Percentiles rank a stretch among this genome's conserved stretches.
Conservation (phyloP, 2,888 invertebrate genomes). For the Aleiodes testaceus region DNA sequence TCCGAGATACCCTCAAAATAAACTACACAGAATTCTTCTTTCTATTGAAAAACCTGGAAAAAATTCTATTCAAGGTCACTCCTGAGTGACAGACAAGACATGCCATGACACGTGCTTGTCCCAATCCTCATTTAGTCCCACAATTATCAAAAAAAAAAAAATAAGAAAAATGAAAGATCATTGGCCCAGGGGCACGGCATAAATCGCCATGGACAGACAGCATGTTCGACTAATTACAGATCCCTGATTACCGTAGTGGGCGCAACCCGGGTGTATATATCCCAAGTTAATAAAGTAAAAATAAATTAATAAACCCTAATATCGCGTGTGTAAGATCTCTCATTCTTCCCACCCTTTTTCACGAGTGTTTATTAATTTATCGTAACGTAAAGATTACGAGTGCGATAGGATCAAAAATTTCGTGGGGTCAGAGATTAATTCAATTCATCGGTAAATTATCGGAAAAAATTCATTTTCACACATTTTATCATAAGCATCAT, state of each 20-base stretch:
- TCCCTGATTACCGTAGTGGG: constrained; percentile 68
- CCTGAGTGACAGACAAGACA: constrained; percentile 46
- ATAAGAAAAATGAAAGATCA: constrained; percentile 37
- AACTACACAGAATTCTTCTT: too few species aligned
- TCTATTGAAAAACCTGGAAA: too few species aligned
- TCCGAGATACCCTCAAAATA: too few species aligned
- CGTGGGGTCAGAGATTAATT: not conserved
- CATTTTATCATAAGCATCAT: too few species aligned
- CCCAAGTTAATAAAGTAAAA: constrained; percentile 66
- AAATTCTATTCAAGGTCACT: not conserved
- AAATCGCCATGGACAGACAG: constrained; percentile 68
- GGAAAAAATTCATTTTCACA: too few species aligned
- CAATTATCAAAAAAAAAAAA: constrained; percentile 33
- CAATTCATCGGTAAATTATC: not conserved
- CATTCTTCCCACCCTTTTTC: not conserved
- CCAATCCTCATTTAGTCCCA: constrained; percentile 2
- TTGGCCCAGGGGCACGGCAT: constrained; percentile 54
- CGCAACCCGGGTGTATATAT: constrained; percentile 53
- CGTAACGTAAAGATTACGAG: not conserved
- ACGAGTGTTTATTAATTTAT: constrained; percentile 30
- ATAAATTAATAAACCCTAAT: constrained; percentile 69
- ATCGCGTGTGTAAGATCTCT: constrained; percentile 60
- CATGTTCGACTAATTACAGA: constrained; percentile 71
- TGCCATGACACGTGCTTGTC: not conserved
- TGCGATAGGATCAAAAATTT: not conserved